These are phyloP conservation scores for Lamprotornis superbus DNA, from an alignment of 2,113 vertebrate genomes.

Conservation along the genomic window DNA sequence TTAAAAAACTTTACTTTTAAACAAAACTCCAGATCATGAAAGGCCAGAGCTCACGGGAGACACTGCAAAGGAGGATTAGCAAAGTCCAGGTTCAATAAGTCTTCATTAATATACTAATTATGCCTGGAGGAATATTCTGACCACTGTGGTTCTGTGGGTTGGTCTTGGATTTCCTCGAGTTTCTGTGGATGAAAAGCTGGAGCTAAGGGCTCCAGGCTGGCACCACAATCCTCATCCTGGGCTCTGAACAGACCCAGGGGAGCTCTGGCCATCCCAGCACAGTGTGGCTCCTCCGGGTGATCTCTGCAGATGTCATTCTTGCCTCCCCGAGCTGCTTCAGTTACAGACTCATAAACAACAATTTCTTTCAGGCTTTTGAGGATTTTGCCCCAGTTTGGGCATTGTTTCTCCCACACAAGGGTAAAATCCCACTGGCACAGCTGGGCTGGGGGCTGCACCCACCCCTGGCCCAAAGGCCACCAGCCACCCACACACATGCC, in stretches of 20 bases:
- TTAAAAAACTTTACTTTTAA: neutral
- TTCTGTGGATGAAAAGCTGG: neutral
- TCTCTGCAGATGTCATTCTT: accelerated
- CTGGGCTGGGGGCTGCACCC: neutral
- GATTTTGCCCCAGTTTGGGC: neutral
- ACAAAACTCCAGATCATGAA: neutral
- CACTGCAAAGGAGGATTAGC: neutral
- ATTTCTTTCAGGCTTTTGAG: neutral
- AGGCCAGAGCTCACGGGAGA: neutral
- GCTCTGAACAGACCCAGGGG: neutral
- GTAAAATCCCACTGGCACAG: accelerated
- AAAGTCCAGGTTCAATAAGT: neutral
- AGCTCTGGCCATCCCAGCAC: neutral
- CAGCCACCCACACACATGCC: neutral
- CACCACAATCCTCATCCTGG: accelerated
- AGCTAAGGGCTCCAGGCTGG: neutral
- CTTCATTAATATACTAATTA: neutral
- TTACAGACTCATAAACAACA: neutral
- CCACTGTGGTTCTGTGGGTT: accelerated
- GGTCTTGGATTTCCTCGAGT: neutral
- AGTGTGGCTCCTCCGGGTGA: neutral
- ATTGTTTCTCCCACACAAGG: accelerated
- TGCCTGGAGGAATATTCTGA: accelerated
- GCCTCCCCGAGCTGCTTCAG: accelerated
- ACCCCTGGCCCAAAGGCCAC: accelerated